A percentile compares a stretch with the other conserved stretches of the same genome.
phyloP scores from a whole-genome alignment of 2,888 invertebrate species.

The Leptogaster cylindrica region DNA sequence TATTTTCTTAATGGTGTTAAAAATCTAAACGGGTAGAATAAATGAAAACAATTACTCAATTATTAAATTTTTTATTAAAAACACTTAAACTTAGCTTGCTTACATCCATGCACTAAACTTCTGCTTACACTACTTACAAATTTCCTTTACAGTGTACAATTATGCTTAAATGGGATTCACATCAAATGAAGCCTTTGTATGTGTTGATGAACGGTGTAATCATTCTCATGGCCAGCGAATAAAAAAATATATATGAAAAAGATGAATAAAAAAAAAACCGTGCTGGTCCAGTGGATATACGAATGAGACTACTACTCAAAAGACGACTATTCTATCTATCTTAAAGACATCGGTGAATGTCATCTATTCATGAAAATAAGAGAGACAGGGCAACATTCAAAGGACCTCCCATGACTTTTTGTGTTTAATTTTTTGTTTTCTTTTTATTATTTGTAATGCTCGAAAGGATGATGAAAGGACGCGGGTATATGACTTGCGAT shows the following conservation, averaged over 20 bases:
- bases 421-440: too few relatives aligned
- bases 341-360: slow-evolving; percentile 18
- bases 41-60: neutral
- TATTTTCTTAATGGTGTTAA: too few relatives aligned
- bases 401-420: neutral
- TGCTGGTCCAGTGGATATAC: neutral
- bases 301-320: slow-evolving; percentile 7
- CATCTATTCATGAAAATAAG: slow-evolving; percentile 3
- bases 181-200: slow-evolving; percentile 28
- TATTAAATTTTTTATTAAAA: slow-evolving; percentile 40
- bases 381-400: neutral
- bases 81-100: slow-evolving; percentile 32
- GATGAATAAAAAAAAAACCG: too few relatives aligned
- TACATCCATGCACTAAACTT: slow-evolving; percentile 21
- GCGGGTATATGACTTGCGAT: slow-evolving; percentile 10
- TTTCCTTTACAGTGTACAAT: slow-evolving; percentile 6
- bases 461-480: neutral
- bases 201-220: neutral
- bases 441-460: too few relatives aligned
- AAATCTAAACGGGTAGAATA: too few relatives aligned
- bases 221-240: neutral
- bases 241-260: slow-evolving; percentile 14
- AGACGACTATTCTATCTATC: slow-evolving; percentile 6
- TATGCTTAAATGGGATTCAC: slow-evolving; percentile 5
- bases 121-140: slow-evolving; percentile 27